phyloP scores from a whole-genome alignment of 2,888 invertebrate genomes.

The Sarcophaga caerulescens region DNA sequence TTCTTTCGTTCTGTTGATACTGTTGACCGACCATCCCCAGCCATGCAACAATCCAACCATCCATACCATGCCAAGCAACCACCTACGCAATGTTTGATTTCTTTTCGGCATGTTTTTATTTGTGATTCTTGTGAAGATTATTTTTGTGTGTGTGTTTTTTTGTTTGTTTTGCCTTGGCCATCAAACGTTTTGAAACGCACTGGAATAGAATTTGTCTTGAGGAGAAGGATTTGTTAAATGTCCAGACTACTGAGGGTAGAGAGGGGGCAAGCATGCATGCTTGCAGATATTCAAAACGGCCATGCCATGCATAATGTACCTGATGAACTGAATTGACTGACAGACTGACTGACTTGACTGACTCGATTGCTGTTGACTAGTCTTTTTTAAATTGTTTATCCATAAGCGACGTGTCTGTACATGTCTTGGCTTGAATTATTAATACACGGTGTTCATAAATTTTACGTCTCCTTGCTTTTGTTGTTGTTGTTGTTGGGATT shows the following conservation, averaged over 20 bases:
- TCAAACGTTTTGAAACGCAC: too few relatives aligned
- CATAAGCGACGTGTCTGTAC: constrained; percentile 58
- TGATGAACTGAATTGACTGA: constrained; percentile 21
- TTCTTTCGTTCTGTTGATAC: background rate
- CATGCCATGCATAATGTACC: background rate
- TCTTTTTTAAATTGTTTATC: constrained; percentile 63
- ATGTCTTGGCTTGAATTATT: constrained; percentile 67
- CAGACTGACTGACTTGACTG: constrained; percentile 8
- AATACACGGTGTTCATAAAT: constrained; percentile 66
- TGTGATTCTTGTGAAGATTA: too few relatives aligned
- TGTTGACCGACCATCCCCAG: background rate
- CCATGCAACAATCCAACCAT: too few relatives aligned
- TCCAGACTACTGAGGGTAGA: background rate
- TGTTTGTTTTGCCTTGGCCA: too few relatives aligned
- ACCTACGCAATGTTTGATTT: background rate
- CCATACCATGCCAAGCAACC: too few relatives aligned
- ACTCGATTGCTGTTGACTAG: background rate
- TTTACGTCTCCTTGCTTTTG: background rate
- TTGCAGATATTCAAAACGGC: background rate
- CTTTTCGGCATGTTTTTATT: too few relatives aligned
- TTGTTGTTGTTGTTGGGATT: constrained; percentile 28
- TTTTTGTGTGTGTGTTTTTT: too few relatives aligned
- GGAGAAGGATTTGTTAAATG: background rate
- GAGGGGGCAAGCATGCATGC: background rate
- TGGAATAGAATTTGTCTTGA: background rate